These are phyloP conservation scores for Toxonevra muliebris DNA, from an alignment of 2,888 invertebrate genomes.

Conservation along the genomic window DNA sequence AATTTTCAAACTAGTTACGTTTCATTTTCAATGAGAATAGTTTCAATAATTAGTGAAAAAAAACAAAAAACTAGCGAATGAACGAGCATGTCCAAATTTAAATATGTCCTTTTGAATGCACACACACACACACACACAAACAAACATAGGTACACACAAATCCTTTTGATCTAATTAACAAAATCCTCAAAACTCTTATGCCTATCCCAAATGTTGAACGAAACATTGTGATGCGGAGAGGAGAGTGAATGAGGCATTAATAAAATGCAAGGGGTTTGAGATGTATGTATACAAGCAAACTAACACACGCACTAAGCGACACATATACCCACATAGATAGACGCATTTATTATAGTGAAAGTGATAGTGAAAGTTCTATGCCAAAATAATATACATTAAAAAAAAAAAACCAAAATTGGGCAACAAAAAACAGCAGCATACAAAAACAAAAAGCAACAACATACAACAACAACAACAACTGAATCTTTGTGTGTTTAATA, in stretches of 20 bases:
- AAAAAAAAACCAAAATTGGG: neutral
- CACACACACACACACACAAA: neutral
- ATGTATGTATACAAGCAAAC: neutral
- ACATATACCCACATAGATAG: neutral
- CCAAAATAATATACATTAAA: neutral
- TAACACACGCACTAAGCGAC: neutral
- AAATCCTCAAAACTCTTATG: neutral
- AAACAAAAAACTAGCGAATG: too few relatives aligned
- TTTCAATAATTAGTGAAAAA: too few relatives aligned
- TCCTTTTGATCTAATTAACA: too few relatives aligned
- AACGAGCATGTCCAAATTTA: too few relatives aligned
- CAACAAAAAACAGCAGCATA: neutral
- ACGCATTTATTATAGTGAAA: neutral
- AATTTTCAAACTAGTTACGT: too few relatives aligned
- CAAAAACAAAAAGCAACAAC: constrained; percentile 3
- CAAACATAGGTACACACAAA: neutral
- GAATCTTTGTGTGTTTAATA: constrained; percentile 14
- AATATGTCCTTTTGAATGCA: neutral
- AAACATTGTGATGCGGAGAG: neutral
- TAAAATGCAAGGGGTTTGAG: neutral
- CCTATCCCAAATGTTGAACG: neutral
- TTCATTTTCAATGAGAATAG: too few relatives aligned
- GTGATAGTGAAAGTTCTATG: neutral
- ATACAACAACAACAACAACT: neutral
- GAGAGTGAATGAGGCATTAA: neutral